Conservation (phyloP, 2,113 vertebrate species). For the Orientallactaga bullata region DNA sequence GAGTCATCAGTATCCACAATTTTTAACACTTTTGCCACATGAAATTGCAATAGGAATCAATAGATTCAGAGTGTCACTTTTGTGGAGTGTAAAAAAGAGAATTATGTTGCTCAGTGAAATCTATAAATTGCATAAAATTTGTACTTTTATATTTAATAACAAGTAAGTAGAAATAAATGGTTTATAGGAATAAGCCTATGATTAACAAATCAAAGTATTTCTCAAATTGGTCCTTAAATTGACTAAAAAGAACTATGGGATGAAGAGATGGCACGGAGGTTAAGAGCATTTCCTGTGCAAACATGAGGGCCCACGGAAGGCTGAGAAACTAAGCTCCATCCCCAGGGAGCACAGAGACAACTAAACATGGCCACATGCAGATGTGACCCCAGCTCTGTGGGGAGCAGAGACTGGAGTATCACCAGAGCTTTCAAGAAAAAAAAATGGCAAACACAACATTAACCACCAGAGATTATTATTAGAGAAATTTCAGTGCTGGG, state of each 20-base stretch:
- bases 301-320: too few relatives aligned
- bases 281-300: too few relatives aligned
- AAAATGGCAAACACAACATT: too few relatives aligned
- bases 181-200: not conserved
- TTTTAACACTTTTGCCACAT: not conserved
- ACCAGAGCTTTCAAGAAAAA: too few relatives aligned
- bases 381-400: too few relatives aligned
- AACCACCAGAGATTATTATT: too few relatives aligned
- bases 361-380: too few relatives aligned
- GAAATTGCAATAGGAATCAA: not conserved
- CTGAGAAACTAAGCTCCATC: too few relatives aligned
- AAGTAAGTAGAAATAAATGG: constrained; percentile 22
- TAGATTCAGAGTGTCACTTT: not conserved
- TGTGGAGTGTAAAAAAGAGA: not conserved
- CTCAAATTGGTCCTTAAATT: not conserved
- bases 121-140: not conserved
- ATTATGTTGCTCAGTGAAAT: not conserved
- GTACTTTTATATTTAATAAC: not conserved
- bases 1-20: not conserved
- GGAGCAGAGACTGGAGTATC: too few relatives aligned
- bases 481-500: too few relatives aligned
- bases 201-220: constrained; percentile 35
- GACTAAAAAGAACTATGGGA: not conserved
- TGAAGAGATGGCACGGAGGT: too few relatives aligned
- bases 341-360: too few relatives aligned